Base-by-base conservation (phyloP, 2,797 vertebrate genomes). In the Heteromormyrus szaboi region DNA sequence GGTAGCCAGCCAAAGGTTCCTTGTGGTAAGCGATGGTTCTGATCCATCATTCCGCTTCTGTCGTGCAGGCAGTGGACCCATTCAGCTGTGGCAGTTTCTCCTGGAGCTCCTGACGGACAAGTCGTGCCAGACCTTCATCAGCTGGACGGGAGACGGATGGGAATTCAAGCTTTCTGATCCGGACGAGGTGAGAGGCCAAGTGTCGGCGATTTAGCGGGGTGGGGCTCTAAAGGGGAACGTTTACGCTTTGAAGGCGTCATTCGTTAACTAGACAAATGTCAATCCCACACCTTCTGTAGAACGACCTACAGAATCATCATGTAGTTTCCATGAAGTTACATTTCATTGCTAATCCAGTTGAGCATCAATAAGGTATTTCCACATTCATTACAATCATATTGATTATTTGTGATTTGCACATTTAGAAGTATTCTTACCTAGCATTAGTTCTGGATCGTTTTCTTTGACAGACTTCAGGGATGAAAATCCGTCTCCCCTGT, bases 71-170 rank as follows among this genome's bases (percentile, higher is more conserved):
- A 99, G 98, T 1, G 99, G 98, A 91, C 99, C 99, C 87, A 99
- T 99, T 93, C 99, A 99, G 91, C 97, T 99, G 94, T 99, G 99
- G 99, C 99, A 99, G 95, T 99, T 99, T 94, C 96, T 99, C 88
- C 95, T 99, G 95, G 98, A 99, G 93, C 96, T 99, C 91, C 96
- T 99, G 93, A 99, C 99, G 88, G 99, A 99, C 96, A 99, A 99
- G 93, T 99, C 99, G 88, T 99, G 99, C 93, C 99, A 99, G 95
- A 97, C 99, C 92, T 99, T 99, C 94, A 99, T 99, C 96, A 99
- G 99, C 96, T 99, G 99, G 99, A 99, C 99, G 14, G 99, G 99
- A n/a, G 98, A 99, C 29, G 99, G 99, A 95, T 99, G 99, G 99
- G 99, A 99, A 94, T 99, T 99, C 95, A 99, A 99, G 92, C 98